Base-by-base conservation (phyloP, 2,888 invertebrate species). In the Andricus curvator region DNA sequence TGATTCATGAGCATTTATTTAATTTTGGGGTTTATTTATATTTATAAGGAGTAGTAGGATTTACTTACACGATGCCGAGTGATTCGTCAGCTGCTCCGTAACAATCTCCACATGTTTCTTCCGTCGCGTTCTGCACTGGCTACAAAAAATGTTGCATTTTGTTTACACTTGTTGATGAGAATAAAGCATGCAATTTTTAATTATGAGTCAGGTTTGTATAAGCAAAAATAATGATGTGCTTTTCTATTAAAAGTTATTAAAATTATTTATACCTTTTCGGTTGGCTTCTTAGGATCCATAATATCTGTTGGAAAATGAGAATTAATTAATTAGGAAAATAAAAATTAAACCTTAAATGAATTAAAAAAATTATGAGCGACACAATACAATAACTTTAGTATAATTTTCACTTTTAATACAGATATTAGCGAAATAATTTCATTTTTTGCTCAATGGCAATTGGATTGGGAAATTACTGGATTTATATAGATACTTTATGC, bases 21-120 rank as follows among this genome's bases (percentile, higher is more conserved):
- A 15, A 17, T 1, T 29, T 64, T 64, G 29, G 17, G 5, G 17
- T 15, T 64, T 17, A 64, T 4, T 62, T 11, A 41, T 41, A 41
- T 41, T 13, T 48, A 17, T 64, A 29, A 6, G 9, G 13, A 29
- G 22, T 64, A 64, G 17, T n/a, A 17, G 6, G 33, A 66, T 76
- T 25, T 67, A 88, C 88, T 88, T 88, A 93, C 93, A 90, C 90
- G 81, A 92, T 90, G 86, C 90, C 91, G 82, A 82, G 84, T 80
- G 84, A 86, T 41, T 91, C 90, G 66, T 93, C 93, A 88, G 95
- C 96, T 64, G 99, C 99, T 81, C 99, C 99, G 93, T 99, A 99
- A 93, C 99, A 99, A 93, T 98, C 98, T 76, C 98, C 98, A 94
- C 99, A 99, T 89, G 94, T 93, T 87, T 94, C 91, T 80, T 94